Base-by-base conservation (phyloP, 2,888 invertebrate genomes). In the Cerastoderma edule region DNA sequence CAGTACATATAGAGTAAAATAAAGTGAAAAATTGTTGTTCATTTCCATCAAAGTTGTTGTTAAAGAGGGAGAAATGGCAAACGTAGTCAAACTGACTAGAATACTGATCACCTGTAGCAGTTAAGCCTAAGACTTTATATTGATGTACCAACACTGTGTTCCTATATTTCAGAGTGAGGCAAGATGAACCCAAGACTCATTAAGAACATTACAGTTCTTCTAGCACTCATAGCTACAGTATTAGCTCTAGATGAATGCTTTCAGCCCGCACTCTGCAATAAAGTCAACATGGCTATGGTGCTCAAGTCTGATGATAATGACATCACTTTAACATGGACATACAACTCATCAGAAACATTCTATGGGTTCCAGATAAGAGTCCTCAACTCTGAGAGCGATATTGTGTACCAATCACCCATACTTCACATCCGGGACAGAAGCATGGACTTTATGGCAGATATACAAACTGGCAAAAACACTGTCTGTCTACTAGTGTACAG, bases 321-420 rank as follows among this genome's bases (percentile, higher is more conserved):
- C 2, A 50, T 66, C 32, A 27, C 63, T 6, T 2, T 78, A n/a
- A 63, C 44, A 24, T 81, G 81, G 81, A 50, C 10, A n/a, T 57
- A 75, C 50, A 78, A 81, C 48, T 33, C 50, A 13, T 48, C 78
- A 28, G 32, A 48, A 0, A 24, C 30, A 8, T 56, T 75, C 3
- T 75, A 73, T 56, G 78, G 75, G 4, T 81, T 81, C 57, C 27
- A 66, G 33, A 54, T 60, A 1, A 24, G 63, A 13, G 73, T 81
- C 28, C 57, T 73, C 22, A 60, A 68, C 22, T 19, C 50, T 2
- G 66, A 73, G 46, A 27, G 68, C 0, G 54, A 22, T 0, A 39
- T 56, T 2, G 2, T 67, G 5, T 78, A 73, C 35, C 33, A 67
- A 53, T 81, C 81, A 8, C 78, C 81, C n/a, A 27, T 78, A 2